Evolutionary conservation across 2,888 invertebrate genomes (phyloP).

Genomic region (Trilocha varians): DNA sequence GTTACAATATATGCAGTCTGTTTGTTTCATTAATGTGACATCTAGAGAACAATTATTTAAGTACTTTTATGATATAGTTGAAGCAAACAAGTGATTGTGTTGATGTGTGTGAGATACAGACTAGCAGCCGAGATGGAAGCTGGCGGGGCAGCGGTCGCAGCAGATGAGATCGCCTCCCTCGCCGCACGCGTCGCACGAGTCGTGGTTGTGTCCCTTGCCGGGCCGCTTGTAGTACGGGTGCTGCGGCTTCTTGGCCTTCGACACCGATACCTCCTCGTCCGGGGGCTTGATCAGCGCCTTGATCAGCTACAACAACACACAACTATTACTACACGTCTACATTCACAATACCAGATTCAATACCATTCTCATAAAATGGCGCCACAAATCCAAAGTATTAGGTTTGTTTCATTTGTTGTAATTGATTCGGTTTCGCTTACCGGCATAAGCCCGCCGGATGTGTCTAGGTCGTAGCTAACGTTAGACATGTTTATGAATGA

Average conservation of each 20-base stretch:
- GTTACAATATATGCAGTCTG: too few relatives aligned
- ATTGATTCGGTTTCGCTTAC: constrained; percentile 73
- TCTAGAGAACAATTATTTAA: too few relatives aligned
- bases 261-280: constrained; percentile 77
- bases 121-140: constrained; percentile 97
- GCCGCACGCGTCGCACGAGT: constrained; percentile 93
- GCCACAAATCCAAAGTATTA: constrained; percentile 20
- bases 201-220: constrained; percentile 92
- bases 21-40: too few relatives aligned
- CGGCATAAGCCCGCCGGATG: constrained; percentile 89
- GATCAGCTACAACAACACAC: constrained; percentile 78
- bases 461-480: constrained; percentile 83
- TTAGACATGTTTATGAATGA: constrained; percentile 59
- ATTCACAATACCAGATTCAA: constrained; percentile 6
- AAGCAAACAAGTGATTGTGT: too few relatives aligned
- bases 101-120: constrained; percentile 61
- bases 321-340: constrained; percentile 8
- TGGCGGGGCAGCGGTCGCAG: constrained; percentile 96
- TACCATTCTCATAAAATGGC: constrained; percentile 30
- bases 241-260: constrained; percentile 76
- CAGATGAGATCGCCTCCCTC: constrained; percentile 96
- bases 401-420: constrained; percentile 12
- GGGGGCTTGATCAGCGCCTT: constrained; percentile 92
- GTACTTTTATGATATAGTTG: too few relatives aligned
- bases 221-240: constrained; percentile 90